Percentiles rank a stretch among this genome's conserved stretches.
Evolutionary conservation across 2,797 vertebrate genomes (phyloP).

Genomic region (Vultur gryphus): DNA sequence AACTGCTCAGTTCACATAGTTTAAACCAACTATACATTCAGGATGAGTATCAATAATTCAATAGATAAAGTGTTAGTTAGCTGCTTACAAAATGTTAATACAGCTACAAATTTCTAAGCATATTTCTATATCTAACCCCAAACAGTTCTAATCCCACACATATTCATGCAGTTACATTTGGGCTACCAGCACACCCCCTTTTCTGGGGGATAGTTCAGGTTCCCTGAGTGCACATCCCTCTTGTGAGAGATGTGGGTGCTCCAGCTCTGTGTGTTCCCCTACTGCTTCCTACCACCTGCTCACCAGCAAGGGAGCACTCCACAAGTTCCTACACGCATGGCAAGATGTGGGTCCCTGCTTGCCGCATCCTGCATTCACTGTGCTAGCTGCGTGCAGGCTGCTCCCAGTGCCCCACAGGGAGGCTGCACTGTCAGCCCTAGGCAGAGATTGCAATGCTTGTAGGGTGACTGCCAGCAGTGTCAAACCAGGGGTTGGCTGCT

Average conservation of each 20-base stretch:
- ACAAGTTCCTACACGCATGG: fast-evolving
- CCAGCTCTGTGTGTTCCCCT: background rate
- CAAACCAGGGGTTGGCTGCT: background rate
- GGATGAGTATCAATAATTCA: background rate
- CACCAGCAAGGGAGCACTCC: background rate
- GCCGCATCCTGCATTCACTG: fast-evolving
- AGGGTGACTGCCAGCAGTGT: background rate
- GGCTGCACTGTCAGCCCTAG: background rate
- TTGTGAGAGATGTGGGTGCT: background rate
- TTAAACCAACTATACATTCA: background rate
- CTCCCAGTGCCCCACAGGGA: background rate
- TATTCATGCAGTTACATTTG: background rate
- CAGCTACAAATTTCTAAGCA: background rate
- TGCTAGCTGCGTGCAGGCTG: background rate
- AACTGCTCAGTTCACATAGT: background rate
- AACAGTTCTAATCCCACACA: background rate
- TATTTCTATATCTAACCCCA: background rate
- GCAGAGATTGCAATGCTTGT: background rate
- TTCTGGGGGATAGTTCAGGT: background rate
- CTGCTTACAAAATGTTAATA: background rate
- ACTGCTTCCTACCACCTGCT: background rate
- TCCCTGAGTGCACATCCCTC: background rate
- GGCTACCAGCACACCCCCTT: background rate
- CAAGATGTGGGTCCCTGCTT: fast-evolving
- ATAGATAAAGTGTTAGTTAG: background rate